Conservation (phyloP, 1,140 invertebrate species). For the Dreissena rostriformis region DNA sequence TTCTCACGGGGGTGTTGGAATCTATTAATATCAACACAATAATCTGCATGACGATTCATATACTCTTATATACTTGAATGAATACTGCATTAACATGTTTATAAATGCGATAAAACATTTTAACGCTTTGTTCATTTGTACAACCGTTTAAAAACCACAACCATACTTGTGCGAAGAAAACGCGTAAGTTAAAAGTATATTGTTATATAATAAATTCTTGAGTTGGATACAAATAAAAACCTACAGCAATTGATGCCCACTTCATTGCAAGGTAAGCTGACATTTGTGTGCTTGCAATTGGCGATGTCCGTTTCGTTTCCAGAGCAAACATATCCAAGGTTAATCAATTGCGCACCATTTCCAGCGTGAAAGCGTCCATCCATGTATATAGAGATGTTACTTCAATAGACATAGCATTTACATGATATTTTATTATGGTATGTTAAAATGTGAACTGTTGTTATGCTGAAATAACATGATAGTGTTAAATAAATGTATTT, state of each 20-base stretch:
- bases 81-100: too few relatives aligned
- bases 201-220: too few relatives aligned
- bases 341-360: not conserved
- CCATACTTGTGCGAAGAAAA: too few relatives aligned
- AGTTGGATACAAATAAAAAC: not conserved
- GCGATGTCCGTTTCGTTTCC: slow-evolving; percentile 15
- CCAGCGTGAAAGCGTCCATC: not conserved
- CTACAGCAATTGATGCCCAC: slow-evolving; percentile 24
- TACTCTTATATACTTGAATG: too few relatives aligned
- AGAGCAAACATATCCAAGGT: not conserved
- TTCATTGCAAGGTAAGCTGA: not conserved
- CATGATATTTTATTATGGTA: not conserved
- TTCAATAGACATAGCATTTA: not conserved
- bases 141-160: too few relatives aligned
- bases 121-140: too few relatives aligned
- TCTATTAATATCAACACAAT: too few relatives aligned
- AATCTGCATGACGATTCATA: too few relatives aligned
- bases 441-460: not conserved
- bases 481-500: too few relatives aligned
- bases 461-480: not conserved
- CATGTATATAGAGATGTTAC: not conserved
- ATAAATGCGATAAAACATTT: too few relatives aligned
- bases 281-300: slow-evolving; percentile 1
- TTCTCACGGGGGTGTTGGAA: too few relatives aligned
- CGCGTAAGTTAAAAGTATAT: too few relatives aligned